Evolutionary conservation across 1,140 invertebrate genomes (phyloP).

Genomic region (Lordiphosa collinella): DNA sequence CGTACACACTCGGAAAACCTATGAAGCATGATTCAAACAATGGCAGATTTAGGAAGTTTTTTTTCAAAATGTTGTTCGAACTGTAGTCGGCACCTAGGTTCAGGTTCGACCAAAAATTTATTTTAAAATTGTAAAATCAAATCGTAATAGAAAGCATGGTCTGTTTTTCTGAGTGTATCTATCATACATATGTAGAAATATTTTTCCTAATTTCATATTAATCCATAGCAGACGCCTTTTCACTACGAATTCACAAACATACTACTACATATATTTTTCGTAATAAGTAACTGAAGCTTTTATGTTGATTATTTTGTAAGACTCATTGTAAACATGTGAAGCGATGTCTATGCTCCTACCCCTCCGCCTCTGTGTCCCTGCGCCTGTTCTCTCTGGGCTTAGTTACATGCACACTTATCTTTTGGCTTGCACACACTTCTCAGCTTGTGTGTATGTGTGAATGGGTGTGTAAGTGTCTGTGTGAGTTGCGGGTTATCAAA

Average conservation of each 20-base stretch:
- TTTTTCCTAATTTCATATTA: slow-evolving; percentile 11
- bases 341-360: slow-evolving; percentile 1
- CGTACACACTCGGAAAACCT: background rate
- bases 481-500: slow-evolving; percentile 45
- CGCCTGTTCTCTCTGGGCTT: background rate
- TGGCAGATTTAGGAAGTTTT: too few relatives aligned
- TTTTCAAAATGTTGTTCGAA: too few relatives aligned
- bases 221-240: slow-evolving; percentile 4
- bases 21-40: too few relatives aligned
- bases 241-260: slow-evolving; percentile 8
- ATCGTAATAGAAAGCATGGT: too few relatives aligned
- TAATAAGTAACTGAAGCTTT: slow-evolving; percentile 73
- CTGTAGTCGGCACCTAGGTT: too few relatives aligned
- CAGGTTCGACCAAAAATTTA: too few relatives aligned
- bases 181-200: background rate
- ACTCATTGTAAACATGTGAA: slow-evolving; percentile 47
- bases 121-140: too few relatives aligned
- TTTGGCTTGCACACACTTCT: slow-evolving; percentile 32
- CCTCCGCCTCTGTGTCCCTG: background rate
- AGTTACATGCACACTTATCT: slow-evolving; percentile 47
- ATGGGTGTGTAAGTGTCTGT: slow-evolving; percentile 21
- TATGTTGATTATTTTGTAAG: slow-evolving; percentile 74
- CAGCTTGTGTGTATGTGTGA: background rate
- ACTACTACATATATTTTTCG: slow-evolving; percentile 10
- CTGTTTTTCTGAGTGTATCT: slow-evolving; percentile 21